These are phyloP conservation scores for Leptodactylus fallax DNA, from an alignment of 2,797 vertebrate genomes.

Conservation along the genomic window DNA sequence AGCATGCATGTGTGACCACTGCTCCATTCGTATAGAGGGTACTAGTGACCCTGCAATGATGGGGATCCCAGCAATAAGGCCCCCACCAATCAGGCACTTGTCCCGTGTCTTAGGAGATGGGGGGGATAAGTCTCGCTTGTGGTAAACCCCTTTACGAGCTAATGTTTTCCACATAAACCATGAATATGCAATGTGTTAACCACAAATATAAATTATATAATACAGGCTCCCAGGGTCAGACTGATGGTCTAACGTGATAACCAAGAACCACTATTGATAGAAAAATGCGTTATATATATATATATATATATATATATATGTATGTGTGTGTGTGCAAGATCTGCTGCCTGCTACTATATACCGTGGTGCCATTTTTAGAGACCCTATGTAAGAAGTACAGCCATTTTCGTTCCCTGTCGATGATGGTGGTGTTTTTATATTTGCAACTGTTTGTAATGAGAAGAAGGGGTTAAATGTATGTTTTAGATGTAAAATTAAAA, in stretches of 20 bases:
- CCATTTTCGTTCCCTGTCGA: neutral
- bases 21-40: no score
- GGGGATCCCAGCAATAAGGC: no score
- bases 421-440: conserved; percentile 34
- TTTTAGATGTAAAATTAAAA: conserved; percentile 22
- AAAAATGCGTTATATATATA: neutral
- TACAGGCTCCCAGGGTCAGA: neutral
- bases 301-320: no score
- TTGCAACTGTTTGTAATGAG: conserved; percentile 28
- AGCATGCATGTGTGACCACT: no score
- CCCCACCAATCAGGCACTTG: no score
- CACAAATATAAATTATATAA: neutral
- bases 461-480: conserved; percentile 11
- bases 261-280: neutral
- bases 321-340: neutral
- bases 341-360: conserved; percentile 33
- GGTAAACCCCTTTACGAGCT: neutral
- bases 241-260: neutral
- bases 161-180: neutral
- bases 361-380: conserved; percentile 35
- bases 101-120: no score
- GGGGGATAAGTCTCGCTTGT: no score
- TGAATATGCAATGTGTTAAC: conserved; percentile 3
- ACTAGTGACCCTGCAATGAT: no score
- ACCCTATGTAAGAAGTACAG: neutral